Percentiles rank a stretch among this genome's conserved stretches.
Conservation (phyloP, 2,113 vertebrate genomes). For the Scartelaos histophorus region DNA sequence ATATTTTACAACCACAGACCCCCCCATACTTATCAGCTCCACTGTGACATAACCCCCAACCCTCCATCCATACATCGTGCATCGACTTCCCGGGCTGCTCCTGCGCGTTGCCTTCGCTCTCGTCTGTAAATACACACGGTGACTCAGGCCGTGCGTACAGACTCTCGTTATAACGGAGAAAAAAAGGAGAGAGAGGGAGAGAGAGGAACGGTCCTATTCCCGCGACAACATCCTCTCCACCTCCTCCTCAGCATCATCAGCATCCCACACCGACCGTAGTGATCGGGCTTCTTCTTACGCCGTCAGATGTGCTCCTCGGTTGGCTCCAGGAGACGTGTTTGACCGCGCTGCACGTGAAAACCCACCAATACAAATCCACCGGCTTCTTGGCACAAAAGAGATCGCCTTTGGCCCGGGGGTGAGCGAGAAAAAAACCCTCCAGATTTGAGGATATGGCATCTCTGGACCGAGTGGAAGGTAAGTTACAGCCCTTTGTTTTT, state of each 20-base stretch:
- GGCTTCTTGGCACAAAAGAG: constrained; percentile 36
- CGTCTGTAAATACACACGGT: constrained; percentile 18
- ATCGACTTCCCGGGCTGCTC: background rate
- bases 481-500: constrained; percentile 53
- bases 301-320: constrained; percentile 58
- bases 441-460: constrained; percentile 57
- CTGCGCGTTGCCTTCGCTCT: constrained; percentile 19
- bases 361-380: constrained; percentile 20
- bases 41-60: background rate
- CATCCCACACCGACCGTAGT: constrained; percentile 52
- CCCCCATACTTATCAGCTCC: background rate
- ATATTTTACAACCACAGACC: no score
- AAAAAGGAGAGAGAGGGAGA: background rate
- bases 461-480: constrained; percentile 65
- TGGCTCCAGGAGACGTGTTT: constrained; percentile 54
- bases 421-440: constrained; percentile 18
- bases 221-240: constrained; percentile 47
- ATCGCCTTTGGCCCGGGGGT: constrained; percentile 26
- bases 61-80: background rate
- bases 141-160: constrained; percentile 51
- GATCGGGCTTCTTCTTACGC: constrained; percentile 38
- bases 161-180: constrained; percentile 53
- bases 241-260: constrained; percentile 11
- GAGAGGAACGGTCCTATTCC: constrained; percentile 64
- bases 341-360: constrained; percentile 37